phyloP scores from a whole-genome alignment of 92 coral and sea anemone genomes.

The Porites divaricata region DNA sequence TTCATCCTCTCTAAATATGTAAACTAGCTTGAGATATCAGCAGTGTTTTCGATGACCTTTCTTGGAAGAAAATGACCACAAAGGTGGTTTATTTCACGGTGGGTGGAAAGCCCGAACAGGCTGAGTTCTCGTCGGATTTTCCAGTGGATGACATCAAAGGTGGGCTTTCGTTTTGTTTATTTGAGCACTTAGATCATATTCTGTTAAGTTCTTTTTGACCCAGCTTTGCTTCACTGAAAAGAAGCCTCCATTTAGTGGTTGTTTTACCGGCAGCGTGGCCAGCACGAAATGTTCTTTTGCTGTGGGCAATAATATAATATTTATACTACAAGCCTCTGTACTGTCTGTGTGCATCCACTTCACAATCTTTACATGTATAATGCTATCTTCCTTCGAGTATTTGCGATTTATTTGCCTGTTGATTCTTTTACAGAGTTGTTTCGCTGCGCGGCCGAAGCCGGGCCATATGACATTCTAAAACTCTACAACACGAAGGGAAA shows the following conservation, averaged over 20 bases:
- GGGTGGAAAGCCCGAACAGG: slow-evolving; percentile 84
- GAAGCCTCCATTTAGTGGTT: not conserved
- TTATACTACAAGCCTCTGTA: no score
- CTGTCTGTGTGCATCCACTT: no score
- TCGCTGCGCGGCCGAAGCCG: slow-evolving; percentile 92
- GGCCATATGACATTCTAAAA: slow-evolving; percentile 83
- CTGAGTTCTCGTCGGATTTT: slow-evolving; percentile 76
- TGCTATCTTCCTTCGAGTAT: not conserved
- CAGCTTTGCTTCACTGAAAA: not conserved
- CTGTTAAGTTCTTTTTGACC: slow-evolving; percentile 10
- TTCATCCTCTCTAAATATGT: slow-evolving; percentile 15
- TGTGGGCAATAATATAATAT: no score
- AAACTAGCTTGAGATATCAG: not conserved
- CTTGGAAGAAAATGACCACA: slow-evolving; percentile 69
- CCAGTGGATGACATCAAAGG: slow-evolving; percentile 90
- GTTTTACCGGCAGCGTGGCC: not conserved
- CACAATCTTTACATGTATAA: not conserved
- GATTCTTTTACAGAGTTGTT: slow-evolving; percentile 66
- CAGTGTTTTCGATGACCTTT: slow-evolving; percentile 26
- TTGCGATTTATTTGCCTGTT: not conserved
- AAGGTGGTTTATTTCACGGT: slow-evolving; percentile 87
- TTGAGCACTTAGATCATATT: slow-evolving; percentile 9
- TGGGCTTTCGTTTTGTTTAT: slow-evolving; percentile 13
- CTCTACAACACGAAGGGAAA: slow-evolving; percentile 86
- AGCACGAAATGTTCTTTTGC: no score